Evolutionary conservation across 1,140 invertebrate genomes (phyloP).

Genomic region (Schlechtendalia chinensis): DNA sequence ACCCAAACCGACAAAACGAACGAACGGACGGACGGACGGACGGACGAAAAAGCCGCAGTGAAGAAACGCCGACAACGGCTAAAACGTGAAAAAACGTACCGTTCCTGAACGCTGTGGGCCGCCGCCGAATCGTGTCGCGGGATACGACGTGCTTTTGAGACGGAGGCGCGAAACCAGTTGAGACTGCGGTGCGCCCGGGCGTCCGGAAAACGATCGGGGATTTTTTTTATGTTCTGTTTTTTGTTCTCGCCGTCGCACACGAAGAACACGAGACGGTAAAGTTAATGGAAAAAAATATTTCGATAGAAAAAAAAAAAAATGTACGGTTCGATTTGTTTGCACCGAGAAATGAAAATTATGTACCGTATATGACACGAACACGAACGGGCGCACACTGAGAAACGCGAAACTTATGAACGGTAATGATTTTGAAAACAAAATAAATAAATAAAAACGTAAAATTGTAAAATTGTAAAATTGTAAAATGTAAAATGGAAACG

Average conservation of each 20-base stretch:
- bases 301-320: no score
- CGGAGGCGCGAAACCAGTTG: neutral
- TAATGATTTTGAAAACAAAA: no score
- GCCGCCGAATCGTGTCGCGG: no score
- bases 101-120: slow-evolving; percentile 13
- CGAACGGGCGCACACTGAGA: slow-evolving; percentile 1
- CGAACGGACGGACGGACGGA: slow-evolving; percentile 5
- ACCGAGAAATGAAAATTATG: neutral
- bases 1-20: slow-evolving; percentile 5
- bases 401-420: no score
- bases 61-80: slow-evolving; percentile 3
- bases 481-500: no score
- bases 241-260: no score
- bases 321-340: no score
- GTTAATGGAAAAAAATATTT: neutral
- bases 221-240: no score
- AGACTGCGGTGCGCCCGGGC: neutral
- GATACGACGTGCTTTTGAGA: neutral
- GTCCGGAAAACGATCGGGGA: no score
- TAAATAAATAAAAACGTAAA: no score
- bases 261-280: slow-evolving; percentile 2
- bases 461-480: no score
- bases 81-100: slow-evolving; percentile 32
- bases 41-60: no score
- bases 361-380: neutral